Evolutionary conservation across 2,113 vertebrate species (phyloP).

Genomic region (Lophochroa leadbeateri): DNA sequence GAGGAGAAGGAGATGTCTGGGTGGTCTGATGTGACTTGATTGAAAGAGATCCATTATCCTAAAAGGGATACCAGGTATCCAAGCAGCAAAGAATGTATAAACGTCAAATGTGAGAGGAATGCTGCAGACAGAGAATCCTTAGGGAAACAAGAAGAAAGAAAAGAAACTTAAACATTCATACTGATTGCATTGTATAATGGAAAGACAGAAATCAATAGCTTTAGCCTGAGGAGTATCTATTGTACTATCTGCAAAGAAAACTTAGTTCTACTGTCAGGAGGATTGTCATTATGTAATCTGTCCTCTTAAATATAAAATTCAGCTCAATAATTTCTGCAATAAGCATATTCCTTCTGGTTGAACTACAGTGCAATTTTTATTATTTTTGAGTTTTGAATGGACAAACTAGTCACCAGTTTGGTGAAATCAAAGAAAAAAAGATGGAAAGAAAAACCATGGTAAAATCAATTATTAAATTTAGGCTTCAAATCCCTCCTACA

Average conservation of each 20-base stretch:
- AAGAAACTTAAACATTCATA: neutral
- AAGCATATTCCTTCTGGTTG: neutral
- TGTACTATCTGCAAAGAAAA: neutral
- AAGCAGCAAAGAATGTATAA: constrained; percentile 15
- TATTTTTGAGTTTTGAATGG: neutral
- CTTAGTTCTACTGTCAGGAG: neutral
- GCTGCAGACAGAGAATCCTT: neutral
- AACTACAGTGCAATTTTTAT: neutral
- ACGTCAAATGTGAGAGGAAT: neutral
- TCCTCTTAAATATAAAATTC: neutral
- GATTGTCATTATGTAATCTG: neutral
- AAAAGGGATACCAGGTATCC: neutral
- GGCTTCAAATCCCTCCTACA: neutral
- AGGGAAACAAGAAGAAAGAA: neutral
- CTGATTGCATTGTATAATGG: neutral
- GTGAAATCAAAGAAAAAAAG: neutral
- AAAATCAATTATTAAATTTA: neutral
- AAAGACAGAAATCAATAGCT: neutral
- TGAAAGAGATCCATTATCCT: neutral
- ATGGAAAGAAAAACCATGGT: neutral
- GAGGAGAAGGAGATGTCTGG: neutral
- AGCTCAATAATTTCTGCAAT: neutral
- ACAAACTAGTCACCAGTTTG: neutral
- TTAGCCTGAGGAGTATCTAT: neutral
- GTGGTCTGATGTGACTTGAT: constrained; percentile 14